Evolutionary conservation across 2,888 invertebrate species (phyloP).

Genomic region (Helicoverpa assulta): DNA sequence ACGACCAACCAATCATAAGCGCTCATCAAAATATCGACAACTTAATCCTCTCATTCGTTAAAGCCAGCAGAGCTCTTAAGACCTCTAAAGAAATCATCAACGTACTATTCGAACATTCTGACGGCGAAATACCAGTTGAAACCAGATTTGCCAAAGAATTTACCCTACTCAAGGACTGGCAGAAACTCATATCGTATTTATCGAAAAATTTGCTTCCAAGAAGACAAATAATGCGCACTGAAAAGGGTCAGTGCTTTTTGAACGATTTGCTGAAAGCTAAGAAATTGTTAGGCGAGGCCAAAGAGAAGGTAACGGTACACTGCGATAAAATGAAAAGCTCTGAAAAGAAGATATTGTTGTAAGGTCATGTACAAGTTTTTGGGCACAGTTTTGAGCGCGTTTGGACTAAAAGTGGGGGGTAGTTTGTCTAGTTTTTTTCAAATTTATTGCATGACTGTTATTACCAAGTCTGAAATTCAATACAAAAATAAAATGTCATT

Average conservation of each 20-base stretch:
- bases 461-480: background rate
- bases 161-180: constrained; percentile 82
- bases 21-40: constrained; percentile 78
- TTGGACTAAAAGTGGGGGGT: background rate
- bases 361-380: constrained; percentile 56
- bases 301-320: constrained; percentile 74
- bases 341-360: constrained; percentile 78
- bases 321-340: constrained; percentile 66
- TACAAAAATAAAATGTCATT: background rate
- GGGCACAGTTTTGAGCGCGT: constrained; percentile 49
- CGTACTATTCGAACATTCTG: constrained; percentile 83
- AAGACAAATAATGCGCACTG: constrained; percentile 80
- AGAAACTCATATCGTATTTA: constrained; percentile 81
- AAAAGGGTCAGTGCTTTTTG: constrained; percentile 81
- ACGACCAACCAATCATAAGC: constrained; percentile 82
- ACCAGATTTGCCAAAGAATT: constrained; percentile 76
- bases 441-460: no score
- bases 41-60: constrained; percentile 75
- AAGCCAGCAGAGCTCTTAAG: constrained; percentile 66
- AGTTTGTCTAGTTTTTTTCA: background rate
- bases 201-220: constrained; percentile 83
- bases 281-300: constrained; percentile 75
- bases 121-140: constrained; percentile 77
- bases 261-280: constrained; percentile 83
- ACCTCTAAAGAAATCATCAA: constrained; percentile 78